Percentiles rank a stretch among this genome's conserved stretches.
These are phyloP conservation scores for Miniopterus natalensis DNA, from an alignment of 2,113 vertebrate species.

Conservation along the genomic window DNA sequence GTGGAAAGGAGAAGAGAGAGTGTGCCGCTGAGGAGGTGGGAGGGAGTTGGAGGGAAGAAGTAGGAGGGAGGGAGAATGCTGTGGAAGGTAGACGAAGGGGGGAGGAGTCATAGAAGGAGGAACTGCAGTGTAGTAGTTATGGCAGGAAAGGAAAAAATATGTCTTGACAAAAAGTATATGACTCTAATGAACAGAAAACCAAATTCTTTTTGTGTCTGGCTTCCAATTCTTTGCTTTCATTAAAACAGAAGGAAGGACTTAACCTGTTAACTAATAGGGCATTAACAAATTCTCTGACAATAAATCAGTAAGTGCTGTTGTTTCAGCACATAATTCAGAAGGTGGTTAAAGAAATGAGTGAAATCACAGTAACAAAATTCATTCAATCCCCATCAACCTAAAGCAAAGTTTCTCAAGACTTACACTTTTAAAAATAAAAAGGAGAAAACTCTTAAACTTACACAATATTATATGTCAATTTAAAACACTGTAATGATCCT, in stretches of 20 bases:
- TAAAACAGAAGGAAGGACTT: neutral
- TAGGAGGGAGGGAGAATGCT: neutral
- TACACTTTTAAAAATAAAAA: neutral
- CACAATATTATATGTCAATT: neutral
- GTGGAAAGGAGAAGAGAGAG: neutral
- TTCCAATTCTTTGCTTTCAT: neutral
- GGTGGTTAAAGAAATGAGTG: neutral
- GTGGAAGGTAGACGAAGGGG: neutral
- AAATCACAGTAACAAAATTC: neutral
- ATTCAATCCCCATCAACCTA: neutral
- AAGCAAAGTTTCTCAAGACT: neutral
- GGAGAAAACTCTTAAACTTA: neutral
- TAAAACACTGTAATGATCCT: neutral
- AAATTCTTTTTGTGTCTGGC: neutral
- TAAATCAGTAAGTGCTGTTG: neutral
- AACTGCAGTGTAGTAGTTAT: neutral
- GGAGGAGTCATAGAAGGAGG: neutral
- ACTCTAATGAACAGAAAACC: neutral
- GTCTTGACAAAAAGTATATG: neutral
- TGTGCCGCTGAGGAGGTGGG: neutral
- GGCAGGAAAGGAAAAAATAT: neutral
- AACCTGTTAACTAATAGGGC: neutral
- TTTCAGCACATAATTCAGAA: neutral
- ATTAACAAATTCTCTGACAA: neutral
- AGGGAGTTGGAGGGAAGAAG: too few relatives aligned